Base-by-base conservation (phyloP, 1,140 invertebrate genomes). In the Riptortus pedestris region DNA sequence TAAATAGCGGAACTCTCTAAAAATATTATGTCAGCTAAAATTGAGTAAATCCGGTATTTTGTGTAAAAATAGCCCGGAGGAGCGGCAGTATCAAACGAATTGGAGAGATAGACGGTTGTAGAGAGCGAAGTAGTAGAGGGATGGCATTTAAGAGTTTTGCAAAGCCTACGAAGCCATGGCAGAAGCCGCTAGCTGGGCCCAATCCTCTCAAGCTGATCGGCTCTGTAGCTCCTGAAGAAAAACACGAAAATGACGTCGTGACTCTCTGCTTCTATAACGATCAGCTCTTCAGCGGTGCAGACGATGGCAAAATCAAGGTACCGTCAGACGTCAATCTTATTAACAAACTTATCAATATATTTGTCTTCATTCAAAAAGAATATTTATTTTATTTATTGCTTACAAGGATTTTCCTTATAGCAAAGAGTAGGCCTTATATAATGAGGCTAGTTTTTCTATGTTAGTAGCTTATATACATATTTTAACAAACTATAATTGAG, bases 261-360 rank as follows among this genome's bases (percentile, higher is more conserved):
- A 67, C 70, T 22, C 61, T 79, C 5, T 60, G 74, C 16, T 74
- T 68, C 66, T 70, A 74, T 27, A 72, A 74, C 51, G 70, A 71
- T 7, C 73, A 73, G 64, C 64, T 79, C 5, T 77, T 75, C 65
- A 76, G 73, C 65, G 77, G 72, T 38, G 74, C 69, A 20, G 77
- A 78, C 66, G 76, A 78, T 67, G 77, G 77, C n/a, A 76, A 75
- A 69, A 74, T 79, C 20, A 79, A 78, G 70, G 77, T 77, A 71
- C 70, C 29, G n/a, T 16, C 20, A 20, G 27, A 11, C 11, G n/a
- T 43, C 38, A 43, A 11, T n/a, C n/a, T 43, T 43, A 43, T 43
- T 43, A 43, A 43, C n/a, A n/a, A n/a, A n/a, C n/a, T n/a, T n/a
- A n/a, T n/a, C n/a, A n/a, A n/a, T n/a, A n/a, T n/a, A n/a, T n/a